Percentiles rank a stretch among this genome's conserved stretches.
Conservation (phyloP, 2,797 vertebrate genomes). For the Rhinella marina region DNA sequence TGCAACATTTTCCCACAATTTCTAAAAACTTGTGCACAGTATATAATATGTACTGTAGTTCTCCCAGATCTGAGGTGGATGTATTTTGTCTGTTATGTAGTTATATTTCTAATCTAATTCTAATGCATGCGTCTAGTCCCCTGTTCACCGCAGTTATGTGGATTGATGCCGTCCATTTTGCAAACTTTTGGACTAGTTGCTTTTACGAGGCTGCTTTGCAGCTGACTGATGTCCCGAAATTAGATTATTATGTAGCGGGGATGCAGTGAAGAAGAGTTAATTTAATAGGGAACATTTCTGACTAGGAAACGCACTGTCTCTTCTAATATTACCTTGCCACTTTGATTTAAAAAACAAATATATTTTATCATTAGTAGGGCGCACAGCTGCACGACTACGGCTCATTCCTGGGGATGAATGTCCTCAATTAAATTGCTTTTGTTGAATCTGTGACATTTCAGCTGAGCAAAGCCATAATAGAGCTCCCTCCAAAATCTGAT, state of each 20-base stretch:
- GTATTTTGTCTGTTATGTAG: neutral
- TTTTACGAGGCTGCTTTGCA: constrained; percentile 8
- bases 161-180: constrained; percentile 2
- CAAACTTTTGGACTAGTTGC: constrained; percentile 27
- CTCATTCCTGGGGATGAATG: constrained; percentile 45
- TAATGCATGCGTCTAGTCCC: neutral
- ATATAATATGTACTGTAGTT: neutral
- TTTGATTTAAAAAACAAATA: constrained; percentile 54
- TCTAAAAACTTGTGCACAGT: no score
- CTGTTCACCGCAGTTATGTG: constrained; percentile 2
- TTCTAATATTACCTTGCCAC: constrained; percentile 43
- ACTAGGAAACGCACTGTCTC: constrained; percentile 24
- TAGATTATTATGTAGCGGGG: constrained; percentile 21
- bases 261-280: constrained; percentile 48
- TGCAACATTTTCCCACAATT: no score
- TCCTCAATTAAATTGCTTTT: constrained; percentile 57
- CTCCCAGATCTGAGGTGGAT: neutral
- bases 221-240: constrained; percentile 36
- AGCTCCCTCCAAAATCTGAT: constrained; percentile 49
- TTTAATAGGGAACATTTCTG: constrained; percentile 46
- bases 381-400: neutral
- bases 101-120: neutral
- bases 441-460: constrained; percentile 59
- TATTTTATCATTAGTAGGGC: constrained; percentile 54
- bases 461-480: constrained; percentile 26